Evolutionary conservation across 2,797 vertebrate species (phyloP).

Genomic region (Alca torda): DNA sequence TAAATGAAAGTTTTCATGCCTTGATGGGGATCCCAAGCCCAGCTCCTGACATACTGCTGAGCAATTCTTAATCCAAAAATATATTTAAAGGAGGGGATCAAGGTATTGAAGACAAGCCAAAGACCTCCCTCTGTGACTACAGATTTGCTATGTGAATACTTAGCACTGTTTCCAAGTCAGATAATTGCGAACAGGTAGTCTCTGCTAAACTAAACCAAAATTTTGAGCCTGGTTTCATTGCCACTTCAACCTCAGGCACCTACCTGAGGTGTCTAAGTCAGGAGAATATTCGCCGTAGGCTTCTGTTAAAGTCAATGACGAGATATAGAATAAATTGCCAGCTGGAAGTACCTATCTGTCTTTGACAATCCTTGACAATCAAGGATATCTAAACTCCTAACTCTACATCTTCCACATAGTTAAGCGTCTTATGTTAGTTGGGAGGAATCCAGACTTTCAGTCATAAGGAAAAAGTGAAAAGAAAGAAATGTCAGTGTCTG

Average conservation of each 20-base stretch:
- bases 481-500: conserved; percentile 50
- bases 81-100: not conserved
- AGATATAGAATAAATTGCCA: not conserved
- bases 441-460: conserved; percentile 24
- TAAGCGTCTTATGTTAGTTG: not conserved
- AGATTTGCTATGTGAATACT: not conserved
- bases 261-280: not conserved
- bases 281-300: conserved; percentile 14
- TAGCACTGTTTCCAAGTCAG: not conserved
- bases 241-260: conserved; percentile 22
- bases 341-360: conserved; percentile 10
- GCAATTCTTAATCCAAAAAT: not conserved
- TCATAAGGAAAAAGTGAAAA: conserved; percentile 2
- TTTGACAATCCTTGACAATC: conserved; percentile 33
- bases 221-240: conserved; percentile 28
- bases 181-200: not conserved
- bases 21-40: not conserved
- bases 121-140: not conserved
- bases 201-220: conserved; percentile 1
- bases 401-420: not conserved
- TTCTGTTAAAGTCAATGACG: conserved; percentile 9
- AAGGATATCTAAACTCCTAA: conserved; percentile 14
- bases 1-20: not conserved
- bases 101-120: not conserved
- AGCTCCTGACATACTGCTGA: not conserved